Evolutionary conservation across 2,888 invertebrate species (phyloP), one percentile per base, ranked within the genome.

Genomic region (Agriopis aurantiaria): DNA sequence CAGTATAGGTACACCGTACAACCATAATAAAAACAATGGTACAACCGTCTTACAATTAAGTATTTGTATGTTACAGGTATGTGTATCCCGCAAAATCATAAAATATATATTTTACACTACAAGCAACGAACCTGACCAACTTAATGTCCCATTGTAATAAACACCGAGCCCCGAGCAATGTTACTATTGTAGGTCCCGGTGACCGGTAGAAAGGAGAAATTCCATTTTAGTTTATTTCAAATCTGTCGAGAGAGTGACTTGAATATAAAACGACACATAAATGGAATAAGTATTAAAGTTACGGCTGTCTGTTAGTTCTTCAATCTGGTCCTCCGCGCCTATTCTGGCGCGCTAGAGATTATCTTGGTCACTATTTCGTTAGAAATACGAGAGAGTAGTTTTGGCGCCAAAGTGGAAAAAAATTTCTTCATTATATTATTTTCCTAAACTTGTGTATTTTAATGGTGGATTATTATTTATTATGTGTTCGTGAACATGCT

Each of bases 91-190:
- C 55, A 56, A 56, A 56, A 56, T 17, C 57, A 45, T 57, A 57
- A 57, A 57, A 17, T 43, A 45, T 57, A 14, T 51, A 68, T 69
- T 71, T 72, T 59, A 52, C 52, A 61, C 68, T 57, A 17, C 17
- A 43, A 17, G n/a, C 52, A 45, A 57, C 41, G 56, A 57, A 58
- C 58, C 46, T 58, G 12, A 57, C 40, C 10, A 23, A 46, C 8
- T 46, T 58, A 23, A 46, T 46, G 58, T 58, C 12, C 58, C 23
- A 58, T 58, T 58, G 58, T 58, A 58, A 45, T 23, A 58, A 46
- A 23, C 46, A 3, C 53, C 7, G n/a, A 46, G 8, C 41, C 7
- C 8, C 14, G 3, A 7, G 12, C 48, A 17, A 12, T 45, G 23
- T 23, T 58, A 46, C 58, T 12, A 40, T 12, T 53, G 9, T 43